Conservation (phyloP, 2,797 vertebrate genomes). For the Anguilla pacifica region DNA sequence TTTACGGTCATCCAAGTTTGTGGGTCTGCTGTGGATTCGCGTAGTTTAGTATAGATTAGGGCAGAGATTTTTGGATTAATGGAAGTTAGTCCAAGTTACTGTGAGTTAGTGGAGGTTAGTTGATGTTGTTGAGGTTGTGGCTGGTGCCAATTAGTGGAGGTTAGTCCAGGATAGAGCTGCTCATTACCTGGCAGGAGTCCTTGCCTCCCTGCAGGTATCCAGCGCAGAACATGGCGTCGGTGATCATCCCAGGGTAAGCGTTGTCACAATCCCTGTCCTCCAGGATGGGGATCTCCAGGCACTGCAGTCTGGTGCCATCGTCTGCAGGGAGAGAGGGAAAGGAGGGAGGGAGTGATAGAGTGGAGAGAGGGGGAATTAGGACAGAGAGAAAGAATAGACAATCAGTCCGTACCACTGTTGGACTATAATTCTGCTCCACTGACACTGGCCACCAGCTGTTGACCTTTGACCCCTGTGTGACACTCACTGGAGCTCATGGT, state of each 20-base stretch:
- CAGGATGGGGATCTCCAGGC: background rate
- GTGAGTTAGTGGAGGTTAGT: background rate
- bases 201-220: slow-evolving; percentile 72
- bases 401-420: background rate
- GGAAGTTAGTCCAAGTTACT: too few species aligned
- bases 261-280: background rate
- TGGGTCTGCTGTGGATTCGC: background rate
- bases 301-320: slow-evolving; percentile 34
- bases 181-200: slow-evolving; percentile 4
- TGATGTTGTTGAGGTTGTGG: background rate
- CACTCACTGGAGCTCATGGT: slow-evolving; percentile 55
- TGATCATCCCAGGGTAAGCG: background rate
- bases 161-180: background rate
- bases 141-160: too few species aligned
- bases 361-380: background rate
- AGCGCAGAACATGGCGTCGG: slow-evolving; percentile 69
- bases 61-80: too few species aligned
- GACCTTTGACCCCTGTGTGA: background rate
- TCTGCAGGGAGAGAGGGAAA: background rate
- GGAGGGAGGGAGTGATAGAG: background rate
- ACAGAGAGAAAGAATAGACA: background rate
- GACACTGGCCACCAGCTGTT: background rate
- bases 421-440: background rate
- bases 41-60: background rate
- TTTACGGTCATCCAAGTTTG: background rate